Evolutionary conservation across 2,797 vertebrate species (phyloP).

Genomic region (Chrosomus eos): DNA sequence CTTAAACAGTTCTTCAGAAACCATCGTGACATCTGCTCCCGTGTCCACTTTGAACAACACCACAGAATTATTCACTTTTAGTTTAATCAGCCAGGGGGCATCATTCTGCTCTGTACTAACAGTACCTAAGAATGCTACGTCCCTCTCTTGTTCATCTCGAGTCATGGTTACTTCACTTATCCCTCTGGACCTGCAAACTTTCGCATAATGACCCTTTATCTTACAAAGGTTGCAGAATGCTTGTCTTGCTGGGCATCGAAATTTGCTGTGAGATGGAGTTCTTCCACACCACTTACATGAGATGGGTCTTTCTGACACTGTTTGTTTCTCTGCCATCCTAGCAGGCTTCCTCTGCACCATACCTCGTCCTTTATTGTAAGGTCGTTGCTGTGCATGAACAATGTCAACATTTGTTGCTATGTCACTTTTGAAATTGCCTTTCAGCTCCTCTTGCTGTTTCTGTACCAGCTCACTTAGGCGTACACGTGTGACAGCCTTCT

Average conservation of each 20-base stretch:
- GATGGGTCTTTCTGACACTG: no score
- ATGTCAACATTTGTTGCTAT: not conserved
- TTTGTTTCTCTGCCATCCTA: no score
- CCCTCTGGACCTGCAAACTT: slow-evolving; percentile 14
- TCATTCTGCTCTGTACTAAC: not conserved
- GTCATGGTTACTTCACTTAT: slow-evolving; percentile 6
- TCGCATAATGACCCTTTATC: slow-evolving; percentile 15
- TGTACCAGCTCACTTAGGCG: no score
- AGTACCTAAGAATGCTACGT: not conserved
- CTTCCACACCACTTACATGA: not conserved
- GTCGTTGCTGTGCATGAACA: not conserved
- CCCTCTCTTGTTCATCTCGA: not conserved
- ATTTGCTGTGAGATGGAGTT: not conserved
- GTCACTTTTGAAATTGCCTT: slow-evolving; percentile 16
- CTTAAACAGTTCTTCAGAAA: slow-evolving; percentile 6
- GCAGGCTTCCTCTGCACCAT: no score
- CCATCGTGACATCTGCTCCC: slow-evolving; percentile 25
- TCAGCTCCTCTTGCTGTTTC: slow-evolving; percentile 21
- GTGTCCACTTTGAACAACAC: slow-evolving; percentile 23
- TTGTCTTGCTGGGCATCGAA: not conserved
- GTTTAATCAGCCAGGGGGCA: not conserved
- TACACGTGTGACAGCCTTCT: not conserved
- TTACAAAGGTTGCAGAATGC: slow-evolving; percentile 5
- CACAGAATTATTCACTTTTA: slow-evolving; percentile 7
- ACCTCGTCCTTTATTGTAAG: no score